A percentile compares a stretch with the other conserved stretches of the same genome.
phyloP scores from a whole-genome alignment of 2,888 invertebrate genomes.

The Hecatera dysodea region DNA sequence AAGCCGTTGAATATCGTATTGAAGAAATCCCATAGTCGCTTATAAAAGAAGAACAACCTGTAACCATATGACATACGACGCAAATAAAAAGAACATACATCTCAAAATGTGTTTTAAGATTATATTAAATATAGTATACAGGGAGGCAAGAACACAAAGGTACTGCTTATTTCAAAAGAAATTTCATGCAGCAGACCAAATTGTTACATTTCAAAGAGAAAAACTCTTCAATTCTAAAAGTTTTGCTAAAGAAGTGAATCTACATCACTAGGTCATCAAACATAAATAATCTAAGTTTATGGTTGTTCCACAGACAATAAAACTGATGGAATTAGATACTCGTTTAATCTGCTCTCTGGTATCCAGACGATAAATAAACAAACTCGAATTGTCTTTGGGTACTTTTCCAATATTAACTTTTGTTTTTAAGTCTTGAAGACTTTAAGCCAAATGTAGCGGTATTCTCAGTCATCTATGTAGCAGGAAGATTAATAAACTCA shows the following conservation, averaged over 20 bases:
- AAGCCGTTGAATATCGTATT: too few species aligned
- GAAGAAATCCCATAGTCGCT: too few species aligned
- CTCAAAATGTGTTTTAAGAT: rapidly evolving
- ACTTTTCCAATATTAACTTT: conserved; percentile 37
- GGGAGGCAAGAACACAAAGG: too few species aligned
- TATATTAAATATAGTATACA: too few species aligned
- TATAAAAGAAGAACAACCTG: not conserved
- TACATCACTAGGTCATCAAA: conserved; percentile 54
- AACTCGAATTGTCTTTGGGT: conserved; percentile 46
- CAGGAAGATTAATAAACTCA: too few species aligned
- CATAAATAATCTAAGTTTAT: conserved; percentile 58
- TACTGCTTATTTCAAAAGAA: too few species aligned
- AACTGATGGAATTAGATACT: conserved; percentile 64
- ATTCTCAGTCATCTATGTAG: not conserved
- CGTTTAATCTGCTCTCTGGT: conserved; percentile 52
- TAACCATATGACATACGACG: not conserved
- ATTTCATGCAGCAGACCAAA: too few species aligned
- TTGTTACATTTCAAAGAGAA: not conserved
- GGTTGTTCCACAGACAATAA: conserved; percentile 60
- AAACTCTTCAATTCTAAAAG: conserved; percentile 18
- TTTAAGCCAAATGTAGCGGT: not conserved
- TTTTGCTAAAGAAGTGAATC: conserved; percentile 24
- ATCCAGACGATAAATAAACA: conserved; percentile 64
- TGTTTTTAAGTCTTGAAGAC: conserved; percentile 1
- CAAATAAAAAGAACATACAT: too few species aligned